Base-by-base conservation (phyloP, 2,113 vertebrate genomes). In the Nesogale talazaci region DNA sequence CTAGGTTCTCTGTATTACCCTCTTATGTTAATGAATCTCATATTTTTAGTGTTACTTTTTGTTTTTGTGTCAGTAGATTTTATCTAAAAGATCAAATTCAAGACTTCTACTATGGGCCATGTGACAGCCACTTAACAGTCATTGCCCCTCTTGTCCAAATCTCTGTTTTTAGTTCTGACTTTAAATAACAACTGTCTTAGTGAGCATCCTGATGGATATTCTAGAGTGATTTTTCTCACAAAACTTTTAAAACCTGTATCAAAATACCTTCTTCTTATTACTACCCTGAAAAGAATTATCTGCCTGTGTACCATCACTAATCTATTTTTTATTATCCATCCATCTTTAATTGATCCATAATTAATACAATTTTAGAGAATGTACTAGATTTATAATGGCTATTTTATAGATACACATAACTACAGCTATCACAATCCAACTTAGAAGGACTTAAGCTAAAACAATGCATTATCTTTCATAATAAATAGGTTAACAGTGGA, bases 361-460 rank as follows among this genome's bases (percentile, higher is more conserved):
- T 80, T 72, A 63, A 38, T 42, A 27, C 59, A 52, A 31, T 40
- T n/a, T 79, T 74, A 20, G 23, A 93, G 56, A 38, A 56, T 85
- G 70, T 59, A 63, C n/a, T 42, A 89, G 63, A 89, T 79, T 63
- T 76, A 69, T 42, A 59, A 22, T 52, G 77, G 31, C 15, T 46
- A 86, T 86, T 38, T 38, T 38, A 74, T 38, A 22, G 31, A 16
- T 31, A 74, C 25, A 63, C 17, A 31, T 63, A 85, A 59, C 82
- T 69, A 91, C 69, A 75, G 56, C 16, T 17, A 70, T 3, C 34
- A 74, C 34, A 36, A 86, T 42, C 22, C 22, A 79, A 79, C 61
- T 91, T 36, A 80, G 34, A n/a, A 63, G 52, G 38, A 38, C 83
- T 86, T 92, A 86, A 36, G 31, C 82, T 74, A 63, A 92, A 80